A percentile compares a stretch with the other conserved stretches of the same genome.
Evolutionary conservation across 2,113 vertebrate species (phyloP).

Genomic region (Notarius lentiginosus): DNA sequence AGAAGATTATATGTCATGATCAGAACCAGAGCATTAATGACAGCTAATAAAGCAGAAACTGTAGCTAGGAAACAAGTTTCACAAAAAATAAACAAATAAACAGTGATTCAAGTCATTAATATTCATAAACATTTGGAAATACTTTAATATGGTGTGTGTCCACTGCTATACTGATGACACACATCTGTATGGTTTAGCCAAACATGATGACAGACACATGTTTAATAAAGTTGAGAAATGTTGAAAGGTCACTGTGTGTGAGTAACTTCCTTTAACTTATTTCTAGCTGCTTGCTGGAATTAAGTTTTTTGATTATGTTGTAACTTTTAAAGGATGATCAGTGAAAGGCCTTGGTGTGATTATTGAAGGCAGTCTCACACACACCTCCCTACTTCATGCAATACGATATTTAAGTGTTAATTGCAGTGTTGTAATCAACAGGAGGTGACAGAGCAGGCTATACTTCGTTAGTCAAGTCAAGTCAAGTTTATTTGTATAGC

Average conservation of each 20-base stretch:
- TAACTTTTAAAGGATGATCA: neutral
- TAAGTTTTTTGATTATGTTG: neutral
- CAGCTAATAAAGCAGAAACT: neutral
- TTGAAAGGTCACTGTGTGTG: neutral
- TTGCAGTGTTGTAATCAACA: too few species aligned
- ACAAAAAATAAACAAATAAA: neutral
- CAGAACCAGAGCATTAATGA: neutral
- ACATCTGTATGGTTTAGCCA: conserved; percentile 6
- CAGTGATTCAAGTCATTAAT: neutral
- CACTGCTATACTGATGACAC: neutral
- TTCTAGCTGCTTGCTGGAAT: neutral
- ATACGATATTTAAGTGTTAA: neutral
- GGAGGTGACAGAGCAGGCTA: too few species aligned
- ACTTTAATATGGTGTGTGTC: neutral
- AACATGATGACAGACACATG: neutral
- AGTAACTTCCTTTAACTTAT: neutral
- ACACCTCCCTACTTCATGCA: neutral
- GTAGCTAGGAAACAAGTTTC: neutral
- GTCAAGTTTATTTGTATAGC: too few species aligned
- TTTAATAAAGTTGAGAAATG: neutral
- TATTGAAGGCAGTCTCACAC: neutral
- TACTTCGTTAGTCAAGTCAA: too few species aligned
- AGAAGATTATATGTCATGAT: neutral
- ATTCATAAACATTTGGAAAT: neutral
- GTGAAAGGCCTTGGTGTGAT: neutral